Evolutionary conservation across 1,140 invertebrate genomes (phyloP).

Genomic region (Ostrea edulis): DNA sequence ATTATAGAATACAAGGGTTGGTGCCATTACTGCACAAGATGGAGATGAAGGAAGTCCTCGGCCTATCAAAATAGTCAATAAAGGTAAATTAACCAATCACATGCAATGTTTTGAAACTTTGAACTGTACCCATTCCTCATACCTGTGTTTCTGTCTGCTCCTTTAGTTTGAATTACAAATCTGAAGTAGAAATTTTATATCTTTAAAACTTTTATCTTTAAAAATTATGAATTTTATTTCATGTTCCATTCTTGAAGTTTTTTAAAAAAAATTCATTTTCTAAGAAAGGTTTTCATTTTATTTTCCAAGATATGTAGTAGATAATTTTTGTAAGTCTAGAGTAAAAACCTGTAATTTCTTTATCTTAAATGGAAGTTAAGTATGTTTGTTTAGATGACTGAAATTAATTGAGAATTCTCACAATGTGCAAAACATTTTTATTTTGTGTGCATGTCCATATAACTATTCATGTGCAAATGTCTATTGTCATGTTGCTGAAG

Average conservation of each 20-base stretch:
- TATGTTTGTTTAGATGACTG: background rate
- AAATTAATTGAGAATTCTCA: too few species aligned
- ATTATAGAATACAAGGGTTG: slow-evolving; percentile 49
- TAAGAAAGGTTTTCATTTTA: too few species aligned
- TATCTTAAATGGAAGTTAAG: background rate
- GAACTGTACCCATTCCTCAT: background rate
- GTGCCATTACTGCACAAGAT: slow-evolving; percentile 50
- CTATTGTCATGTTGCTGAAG: slow-evolving; percentile 40
- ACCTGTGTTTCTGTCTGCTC: background rate
- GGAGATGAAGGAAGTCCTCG: slow-evolving; percentile 56
- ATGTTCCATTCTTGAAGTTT: background rate
- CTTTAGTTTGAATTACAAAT: background rate
- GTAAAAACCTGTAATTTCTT: background rate
- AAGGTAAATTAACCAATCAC: slow-evolving; percentile 40
- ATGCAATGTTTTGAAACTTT: background rate
- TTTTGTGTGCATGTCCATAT: background rate
- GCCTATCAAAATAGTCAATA: slow-evolving; percentile 48
- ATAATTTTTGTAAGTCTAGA: too few species aligned
- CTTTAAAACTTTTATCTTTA: background rate
- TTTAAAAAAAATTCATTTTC: too few species aligned
- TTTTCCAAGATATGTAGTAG: too few species aligned
- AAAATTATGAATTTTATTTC: background rate
- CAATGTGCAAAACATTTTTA: too few species aligned
- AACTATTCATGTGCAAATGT: slow-evolving; percentile 22
- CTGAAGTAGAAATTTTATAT: background rate